Base-by-base conservation (phyloP, 2,797 vertebrate species). In the Vireo griseus region DNA sequence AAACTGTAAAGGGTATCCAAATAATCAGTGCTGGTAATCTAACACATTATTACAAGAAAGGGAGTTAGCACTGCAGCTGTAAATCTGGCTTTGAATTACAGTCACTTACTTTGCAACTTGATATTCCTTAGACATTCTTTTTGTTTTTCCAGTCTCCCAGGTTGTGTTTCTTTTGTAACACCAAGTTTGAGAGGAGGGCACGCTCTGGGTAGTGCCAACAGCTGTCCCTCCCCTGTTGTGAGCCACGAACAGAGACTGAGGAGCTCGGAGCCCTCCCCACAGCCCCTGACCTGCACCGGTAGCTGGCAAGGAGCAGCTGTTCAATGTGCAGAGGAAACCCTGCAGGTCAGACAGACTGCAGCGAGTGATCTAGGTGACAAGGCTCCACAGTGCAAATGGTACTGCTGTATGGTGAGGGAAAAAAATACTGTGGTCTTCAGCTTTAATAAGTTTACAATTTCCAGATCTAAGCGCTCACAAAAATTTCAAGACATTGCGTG, bases 161-260 rank as follows among this genome's bases (percentile, higher is more conserved):
- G n/a, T 20, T 40, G 35, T 15, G 13, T 51, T 88, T 62, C 29
- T 37, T 61, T 80, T 51, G 39, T 40, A 79, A 69, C 12, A 16
- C 0, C 0, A 71, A 50, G 50, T 4, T 47, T 37, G 33, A 71
- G 35, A 47, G 10, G 42, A 55, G 29, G 6, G 1, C 13, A 47
- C 15, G 1, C 20, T 77, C 35, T 4, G 19, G 65, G 37, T n/a
- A 79, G 31, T 0, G 0, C 52, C 47, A 72, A 40, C 26, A 71
- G 37, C 11, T 86, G 33, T 62, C 22, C 40, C 54, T 78, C 28
- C 29, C 51, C 57, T 68, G 15, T 24, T 44, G 54, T 29, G 58
- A 82, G 8, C 18, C 54, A 18, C 9, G 25, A 31, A 37, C 1
- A 11, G 25, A 71, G 45, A 11, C 1, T 6, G 48, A 94, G 50